Evolutionary conservation across 2,113 vertebrate species (phyloP), one percentile per base, ranked within the genome.

Genomic region (Corythornis madagascariensis): DNA sequence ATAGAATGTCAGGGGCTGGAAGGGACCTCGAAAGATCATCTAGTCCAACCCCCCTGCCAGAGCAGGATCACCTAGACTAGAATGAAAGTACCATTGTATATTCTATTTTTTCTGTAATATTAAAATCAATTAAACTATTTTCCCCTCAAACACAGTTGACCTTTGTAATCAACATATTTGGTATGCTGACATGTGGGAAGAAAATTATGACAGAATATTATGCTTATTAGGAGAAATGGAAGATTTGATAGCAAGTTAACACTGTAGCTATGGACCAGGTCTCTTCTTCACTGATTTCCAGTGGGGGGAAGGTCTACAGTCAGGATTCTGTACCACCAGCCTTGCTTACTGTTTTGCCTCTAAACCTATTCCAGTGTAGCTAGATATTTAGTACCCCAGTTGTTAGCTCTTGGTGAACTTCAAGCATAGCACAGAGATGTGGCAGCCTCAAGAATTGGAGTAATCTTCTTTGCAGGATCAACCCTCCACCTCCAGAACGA

Each of bases 81-180:
- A 38, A 38, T 38, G 94, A 95, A 97, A 92, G 88, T 79, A 70
- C 53, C 22, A 69, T 85, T 96, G 72, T 95, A 96, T 95, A 71
- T 96, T 95, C 65, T 96, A 88, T 79, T 95, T 92, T 94, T 94
- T 66, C 83, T 74, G 60, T 89, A 92, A 88, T 94, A 98, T 94
- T 96, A 96, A 96, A 97, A 96, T 97, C 95, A 97, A 94, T 97
- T 88, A 56, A 92, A 75, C 65, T 67, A 56, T 93, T 84, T 85
- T 53, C 66, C 19, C 65, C n/a, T 56, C 63, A 90, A 88, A 86
- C 40, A 52, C 2, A 86, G 48, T 50, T 57, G 78, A 90, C 87
- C 77, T 82, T 91, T 92, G 88, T 90, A 92, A 96, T 97, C 92
- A 91, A 93, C 90, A 45, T 38, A 35, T 81, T 95, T 59, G 83